These are phyloP conservation scores for Puma concolor DNA, from an alignment of 2,113 vertebrate genomes.

Conservation along the genomic window DNA sequence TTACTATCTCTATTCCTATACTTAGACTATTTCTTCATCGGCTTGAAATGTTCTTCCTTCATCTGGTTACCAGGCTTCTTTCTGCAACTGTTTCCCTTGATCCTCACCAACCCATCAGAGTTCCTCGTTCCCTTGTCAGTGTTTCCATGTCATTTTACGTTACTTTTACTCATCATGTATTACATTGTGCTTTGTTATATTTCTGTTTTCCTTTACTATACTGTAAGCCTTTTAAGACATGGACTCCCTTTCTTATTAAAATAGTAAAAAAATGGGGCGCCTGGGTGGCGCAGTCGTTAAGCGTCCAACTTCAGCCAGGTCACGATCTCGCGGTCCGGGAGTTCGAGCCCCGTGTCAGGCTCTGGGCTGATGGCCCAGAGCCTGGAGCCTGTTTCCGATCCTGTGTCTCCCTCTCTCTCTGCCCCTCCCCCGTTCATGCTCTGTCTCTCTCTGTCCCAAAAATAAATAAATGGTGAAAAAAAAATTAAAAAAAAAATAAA, in stretches of 20 bases:
- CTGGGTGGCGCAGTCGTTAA: too few species aligned
- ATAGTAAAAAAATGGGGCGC: not conserved
- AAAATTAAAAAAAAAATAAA: too few species aligned
- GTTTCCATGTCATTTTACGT: not conserved
- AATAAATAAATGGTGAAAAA: too few species aligned
- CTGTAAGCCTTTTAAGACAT: not conserved
- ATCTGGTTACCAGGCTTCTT: not conserved
- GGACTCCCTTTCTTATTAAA: not conserved
- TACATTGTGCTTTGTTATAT: not conserved
- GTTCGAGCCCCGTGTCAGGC: too few species aligned
- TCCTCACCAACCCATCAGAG: not conserved
- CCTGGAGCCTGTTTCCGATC: too few species aligned
- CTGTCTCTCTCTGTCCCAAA: too few species aligned
- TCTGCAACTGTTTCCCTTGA: not conserved
- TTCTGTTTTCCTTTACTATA: not conserved
- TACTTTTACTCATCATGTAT: not conserved
- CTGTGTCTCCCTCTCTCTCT: too few species aligned
- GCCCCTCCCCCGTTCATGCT: too few species aligned
- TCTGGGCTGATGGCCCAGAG: too few species aligned
- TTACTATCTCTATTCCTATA: not conserved
- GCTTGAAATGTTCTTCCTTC: not conserved
- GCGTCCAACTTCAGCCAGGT: too few species aligned
- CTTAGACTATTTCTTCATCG: not conserved
- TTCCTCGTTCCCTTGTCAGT: not conserved
- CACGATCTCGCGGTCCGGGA: too few species aligned